phyloP scores from a whole-genome alignment of 2,113 vertebrate genomes.

The Acanthochromis polyacanthus region DNA sequence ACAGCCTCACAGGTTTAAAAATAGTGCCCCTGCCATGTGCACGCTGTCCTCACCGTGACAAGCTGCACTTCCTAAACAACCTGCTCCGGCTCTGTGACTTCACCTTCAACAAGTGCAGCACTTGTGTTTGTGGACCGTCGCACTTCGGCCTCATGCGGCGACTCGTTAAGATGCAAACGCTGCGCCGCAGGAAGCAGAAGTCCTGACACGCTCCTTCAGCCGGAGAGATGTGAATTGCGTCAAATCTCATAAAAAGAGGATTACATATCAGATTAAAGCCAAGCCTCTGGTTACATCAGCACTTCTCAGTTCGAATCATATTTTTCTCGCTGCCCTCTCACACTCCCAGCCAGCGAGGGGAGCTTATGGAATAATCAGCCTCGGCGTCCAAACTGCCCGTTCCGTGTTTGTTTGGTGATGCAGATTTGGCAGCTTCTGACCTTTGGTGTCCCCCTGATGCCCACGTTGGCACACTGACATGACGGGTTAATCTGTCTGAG shows the following conservation, averaged over 20 bases:
- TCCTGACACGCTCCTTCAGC: slow-evolving; percentile 7
- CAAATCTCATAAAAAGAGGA: slow-evolving; percentile 65
- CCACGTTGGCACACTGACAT: slow-evolving; percentile 23
- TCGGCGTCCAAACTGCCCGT: slow-evolving; percentile 47
- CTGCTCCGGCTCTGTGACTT: slow-evolving; percentile 10
- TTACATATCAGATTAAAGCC: slow-evolving; percentile 70
- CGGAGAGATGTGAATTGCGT: slow-evolving; percentile 8
- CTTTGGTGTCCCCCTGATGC: slow-evolving; percentile 23
- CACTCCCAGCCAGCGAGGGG: not conserved
- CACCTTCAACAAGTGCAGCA: not conserved
- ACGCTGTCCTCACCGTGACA: slow-evolving; percentile 44
- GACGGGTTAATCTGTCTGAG: slow-evolving; percentile 20
- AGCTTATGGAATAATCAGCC: slow-evolving; percentile 54
- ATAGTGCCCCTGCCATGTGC: slow-evolving; percentile 75
- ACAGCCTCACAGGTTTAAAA: slow-evolving; percentile 68
- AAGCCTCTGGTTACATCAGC: slow-evolving; percentile 64
- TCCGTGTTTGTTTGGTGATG: slow-evolving; percentile 12
- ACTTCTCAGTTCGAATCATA: slow-evolving; percentile 49
- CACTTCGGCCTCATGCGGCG: not conserved
- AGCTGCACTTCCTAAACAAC: slow-evolving; percentile 63
- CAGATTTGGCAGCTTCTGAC: slow-evolving; percentile 44
- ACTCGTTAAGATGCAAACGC: not conserved
- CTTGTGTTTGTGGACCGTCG: not conserved
- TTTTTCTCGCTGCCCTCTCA: slow-evolving; percentile 5
- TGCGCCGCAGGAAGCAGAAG: not conserved